phyloP scores from a whole-genome alignment of 2,888 invertebrate species.

The Uropetala carovei region DNA sequence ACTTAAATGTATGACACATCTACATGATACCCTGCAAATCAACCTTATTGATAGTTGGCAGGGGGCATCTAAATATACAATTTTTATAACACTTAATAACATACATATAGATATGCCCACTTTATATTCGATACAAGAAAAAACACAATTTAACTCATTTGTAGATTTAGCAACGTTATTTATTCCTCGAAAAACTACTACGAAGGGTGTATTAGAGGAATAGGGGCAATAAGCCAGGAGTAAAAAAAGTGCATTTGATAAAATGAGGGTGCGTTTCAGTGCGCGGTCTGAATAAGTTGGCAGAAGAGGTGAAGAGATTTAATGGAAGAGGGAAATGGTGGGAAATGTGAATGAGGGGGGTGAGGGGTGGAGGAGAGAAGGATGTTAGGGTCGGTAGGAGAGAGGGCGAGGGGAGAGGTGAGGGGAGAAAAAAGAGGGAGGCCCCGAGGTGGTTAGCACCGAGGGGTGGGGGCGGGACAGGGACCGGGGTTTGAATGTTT shows the following conservation, averaged over 20 bases:
- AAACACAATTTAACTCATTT: too few relatives aligned
- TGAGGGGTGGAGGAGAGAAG: not conserved
- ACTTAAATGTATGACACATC: too few relatives aligned
- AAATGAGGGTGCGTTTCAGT: not conserved
- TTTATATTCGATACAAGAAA: too few relatives aligned
- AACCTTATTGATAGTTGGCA: too few relatives aligned
- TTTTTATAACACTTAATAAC: too few relatives aligned
- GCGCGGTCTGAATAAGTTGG: slow-evolving; percentile 22
- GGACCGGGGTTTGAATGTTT: slow-evolving; percentile 40
- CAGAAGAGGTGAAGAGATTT: slow-evolving; percentile 7
- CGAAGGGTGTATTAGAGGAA: not conserved
- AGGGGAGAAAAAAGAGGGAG: not conserved
- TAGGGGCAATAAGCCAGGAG: not conserved
- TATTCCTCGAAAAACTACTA: not conserved
- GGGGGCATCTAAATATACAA: too few relatives aligned
- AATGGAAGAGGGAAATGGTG: not conserved
- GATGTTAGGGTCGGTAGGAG: not conserved
- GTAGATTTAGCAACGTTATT: too few relatives aligned
- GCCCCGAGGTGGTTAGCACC: not conserved
- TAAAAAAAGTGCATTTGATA: not conserved
- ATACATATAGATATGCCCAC: too few relatives aligned
- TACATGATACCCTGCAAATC: too few relatives aligned
- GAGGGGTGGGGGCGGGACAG: not conserved
- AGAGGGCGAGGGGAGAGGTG: not conserved
- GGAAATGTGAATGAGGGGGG: not conserved